A percentile compares a stretch with the other conserved stretches of the same genome.
Conservation (phyloP, 2,113 vertebrate species). For the Dromaius novaehollandiae region DNA sequence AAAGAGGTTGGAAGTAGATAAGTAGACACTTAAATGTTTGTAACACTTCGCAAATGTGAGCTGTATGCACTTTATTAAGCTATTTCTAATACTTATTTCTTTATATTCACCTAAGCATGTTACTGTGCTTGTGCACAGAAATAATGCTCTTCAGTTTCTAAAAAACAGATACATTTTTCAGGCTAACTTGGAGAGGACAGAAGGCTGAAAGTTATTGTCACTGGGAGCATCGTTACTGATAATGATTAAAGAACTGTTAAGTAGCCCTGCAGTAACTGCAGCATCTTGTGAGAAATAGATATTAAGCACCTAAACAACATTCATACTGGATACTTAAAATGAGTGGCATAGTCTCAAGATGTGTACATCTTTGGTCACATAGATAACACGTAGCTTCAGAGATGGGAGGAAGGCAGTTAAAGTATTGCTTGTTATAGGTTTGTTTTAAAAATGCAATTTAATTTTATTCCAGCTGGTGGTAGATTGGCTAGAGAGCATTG, state of each 20-base stretch:
- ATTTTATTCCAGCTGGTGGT: conserved; percentile 87
- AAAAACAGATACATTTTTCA: background rate
- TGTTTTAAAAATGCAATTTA: conserved; percentile 23
- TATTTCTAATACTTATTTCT: background rate
- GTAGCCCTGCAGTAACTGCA: background rate
- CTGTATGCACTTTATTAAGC: background rate
- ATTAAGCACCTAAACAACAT: background rate
- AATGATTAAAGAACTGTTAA: background rate
- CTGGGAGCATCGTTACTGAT: background rate
- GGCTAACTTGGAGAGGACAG: background rate
- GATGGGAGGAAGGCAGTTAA: background rate
- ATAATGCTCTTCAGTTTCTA: background rate
- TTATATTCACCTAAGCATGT: background rate
- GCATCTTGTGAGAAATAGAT: background rate
- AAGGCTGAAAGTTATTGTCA: background rate
- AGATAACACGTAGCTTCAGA: background rate
- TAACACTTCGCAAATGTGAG: background rate
- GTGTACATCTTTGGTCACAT: background rate
- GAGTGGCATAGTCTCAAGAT: background rate
- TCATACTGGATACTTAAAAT: background rate
- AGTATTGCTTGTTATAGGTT: background rate
- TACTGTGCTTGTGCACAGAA: background rate
- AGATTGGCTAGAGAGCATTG: conserved; percentile 97
- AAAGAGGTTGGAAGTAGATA: background rate
- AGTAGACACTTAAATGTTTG: background rate